These are phyloP conservation scores for Phengaris alcon DNA, from an alignment of 2,888 invertebrate genomes.

Conservation along the genomic window DNA sequence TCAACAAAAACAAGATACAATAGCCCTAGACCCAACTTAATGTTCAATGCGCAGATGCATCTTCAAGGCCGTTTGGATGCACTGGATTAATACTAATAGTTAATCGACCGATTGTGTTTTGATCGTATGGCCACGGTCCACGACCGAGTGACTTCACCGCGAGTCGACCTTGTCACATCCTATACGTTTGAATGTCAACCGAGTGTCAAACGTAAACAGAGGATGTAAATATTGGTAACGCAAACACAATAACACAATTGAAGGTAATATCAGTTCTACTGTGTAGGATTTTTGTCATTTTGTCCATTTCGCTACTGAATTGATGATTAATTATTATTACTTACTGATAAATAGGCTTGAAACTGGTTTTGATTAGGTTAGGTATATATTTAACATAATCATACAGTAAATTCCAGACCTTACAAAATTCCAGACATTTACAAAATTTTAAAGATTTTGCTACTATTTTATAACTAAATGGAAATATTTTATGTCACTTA, in stretches of 20 bases:
- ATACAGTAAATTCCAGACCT: neutral
- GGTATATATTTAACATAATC: neutral
- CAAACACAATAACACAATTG: neutral
- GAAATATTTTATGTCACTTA: neutral
- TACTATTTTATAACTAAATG: too few relatives aligned
- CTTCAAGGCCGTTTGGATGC: constrained; percentile 1
- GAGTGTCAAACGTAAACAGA: constrained; percentile 5
- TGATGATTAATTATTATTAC: too few relatives aligned
- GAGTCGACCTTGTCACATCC: constrained; percentile 57
- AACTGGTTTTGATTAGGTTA: too few relatives aligned
- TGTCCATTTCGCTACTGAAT: neutral
- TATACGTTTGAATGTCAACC: constrained; percentile 35
- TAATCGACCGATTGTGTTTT: constrained; percentile 31
- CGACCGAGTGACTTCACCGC: constrained; percentile 41
- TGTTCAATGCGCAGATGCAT: neutral
- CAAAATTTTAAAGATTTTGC: too few relatives aligned
- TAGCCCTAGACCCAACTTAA: too few relatives aligned
- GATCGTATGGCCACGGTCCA: constrained; percentile 26
- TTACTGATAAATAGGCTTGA: too few relatives aligned
- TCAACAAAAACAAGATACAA: neutral
- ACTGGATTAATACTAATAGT: constrained; percentile 19
- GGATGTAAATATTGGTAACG: neutral
- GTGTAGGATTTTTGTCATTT: neutral
- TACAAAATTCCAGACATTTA: too few relatives aligned
- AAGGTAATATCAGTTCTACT: neutral